These are phyloP conservation scores for Biston stratarius DNA, from an alignment of 2,888 invertebrate species.

Conservation along the genomic window DNA sequence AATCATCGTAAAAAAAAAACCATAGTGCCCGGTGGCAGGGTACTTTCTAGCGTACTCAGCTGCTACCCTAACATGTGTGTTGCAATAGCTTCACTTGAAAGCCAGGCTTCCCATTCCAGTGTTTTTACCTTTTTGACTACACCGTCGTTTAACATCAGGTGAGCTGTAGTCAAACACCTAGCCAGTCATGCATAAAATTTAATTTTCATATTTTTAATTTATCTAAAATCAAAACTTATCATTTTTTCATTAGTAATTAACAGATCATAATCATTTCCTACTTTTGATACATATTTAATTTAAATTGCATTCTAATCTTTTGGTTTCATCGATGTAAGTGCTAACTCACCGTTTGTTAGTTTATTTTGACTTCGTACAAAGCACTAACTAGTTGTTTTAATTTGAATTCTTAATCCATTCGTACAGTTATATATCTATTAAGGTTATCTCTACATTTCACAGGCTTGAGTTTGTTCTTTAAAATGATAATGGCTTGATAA, in stretches of 20 bases:
- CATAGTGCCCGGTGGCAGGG: too few species aligned
- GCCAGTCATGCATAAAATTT: too few species aligned
- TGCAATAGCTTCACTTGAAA: too few species aligned
- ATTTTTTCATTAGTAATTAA: neutral
- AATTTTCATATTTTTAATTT: too few species aligned
- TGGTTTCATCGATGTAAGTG: slow-evolving; percentile 27
- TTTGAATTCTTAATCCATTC: slow-evolving; percentile 23
- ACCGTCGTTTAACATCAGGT: too few species aligned
- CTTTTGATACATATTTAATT: slow-evolving; percentile 35
- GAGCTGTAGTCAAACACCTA: too few species aligned
- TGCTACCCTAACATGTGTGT: too few species aligned
- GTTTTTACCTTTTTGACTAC: too few species aligned
- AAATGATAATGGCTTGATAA: slow-evolving; percentile 30
- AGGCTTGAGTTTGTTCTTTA: slow-evolving; percentile 16
- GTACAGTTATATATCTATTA: slow-evolving; percentile 22
- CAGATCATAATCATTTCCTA: neutral
- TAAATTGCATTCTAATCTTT: slow-evolving; percentile 38
- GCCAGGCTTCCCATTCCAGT: too few species aligned
- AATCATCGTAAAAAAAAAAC: too few species aligned
- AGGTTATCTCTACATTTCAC: slow-evolving; percentile 27
- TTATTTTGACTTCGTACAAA: slow-evolving; percentile 23
- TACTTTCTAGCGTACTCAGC: too few species aligned
- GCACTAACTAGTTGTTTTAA: slow-evolving; percentile 10
- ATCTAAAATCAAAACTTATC: neutral
- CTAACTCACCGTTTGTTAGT: slow-evolving; percentile 24